Evolutionary conservation across 2,113 vertebrate genomes (phyloP), one percentile per base, ranked within the genome.

Genomic region (Phyllostomus discolor): DNA sequence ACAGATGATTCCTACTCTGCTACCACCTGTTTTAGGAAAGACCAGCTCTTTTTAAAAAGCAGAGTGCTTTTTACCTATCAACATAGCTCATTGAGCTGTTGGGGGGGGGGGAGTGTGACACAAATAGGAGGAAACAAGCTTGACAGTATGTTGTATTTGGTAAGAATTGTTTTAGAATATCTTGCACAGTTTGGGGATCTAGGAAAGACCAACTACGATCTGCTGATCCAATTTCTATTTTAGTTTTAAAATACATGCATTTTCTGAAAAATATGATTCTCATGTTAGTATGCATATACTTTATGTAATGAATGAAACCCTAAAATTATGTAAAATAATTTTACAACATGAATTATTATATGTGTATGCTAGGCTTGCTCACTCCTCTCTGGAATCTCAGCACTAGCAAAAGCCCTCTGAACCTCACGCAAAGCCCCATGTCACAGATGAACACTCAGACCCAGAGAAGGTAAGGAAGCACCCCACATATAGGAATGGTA

Each of bases 161-260:
- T 81, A 70, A 87, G 95, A 97, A 94, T 66, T 48, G 33, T 78
- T 84, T 82, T 52, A 75, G 73, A 94, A 83, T 80, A 89, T 84
- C 67, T 66, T 95, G n/a, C 26, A 90, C 26, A 93, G 15, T 89
- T 87, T 78, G 38, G 38, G 57, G 33, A 69, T 75, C 43, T 84
- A 10, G 52, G 15, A 75, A 89, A 90, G 64, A 35, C 3, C 52
- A 67, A 41, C 24, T 89, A 67, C 33, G 62, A 86, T 91, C 87
- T 86, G 5, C 50, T 94, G 66, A 94, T 73, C 46, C 91, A 80
- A 41, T 84, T 94, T 28, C n/a, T 90, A 84, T 28, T 91, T 48
- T 88, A 54, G 35, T 91, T 92, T 95, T 67, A 52, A 96, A 97
- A 66, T 75, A 46, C 33, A n/a, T 16, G 24, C 4, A 59, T 83